Evolutionary conservation across 2,113 vertebrate genomes (phyloP), one percentile per base, ranked within the genome.

Genomic region (Athene cunicularia): DNA sequence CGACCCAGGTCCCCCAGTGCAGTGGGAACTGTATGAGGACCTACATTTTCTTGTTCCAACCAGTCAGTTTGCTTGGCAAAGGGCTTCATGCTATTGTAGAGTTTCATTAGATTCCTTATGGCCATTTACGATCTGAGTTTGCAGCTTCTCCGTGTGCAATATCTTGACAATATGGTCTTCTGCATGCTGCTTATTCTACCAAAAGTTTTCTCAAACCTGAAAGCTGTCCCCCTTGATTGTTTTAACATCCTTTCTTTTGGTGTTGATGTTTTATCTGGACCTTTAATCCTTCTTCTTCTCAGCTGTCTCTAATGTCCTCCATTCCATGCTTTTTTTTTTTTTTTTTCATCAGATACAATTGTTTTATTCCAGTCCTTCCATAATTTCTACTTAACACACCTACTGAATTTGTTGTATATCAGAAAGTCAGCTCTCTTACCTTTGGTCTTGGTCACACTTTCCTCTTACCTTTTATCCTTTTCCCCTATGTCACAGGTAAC

Each of bases 61-160:
- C 27, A 63, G 20, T 52, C 39, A 23, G 21, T 49, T 19, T 28
- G 5, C 32, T 73, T 32, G 59, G 18, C 16, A 59, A 75, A 59
- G 6, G 9, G 23, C 19, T 21, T 3, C 16, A 10, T 22, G 21
- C 0, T 68, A 7, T 9, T 43, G 8, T 6, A 63, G 23, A 4
- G 7, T 71, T 24, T 60, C 58, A 10, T 37, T 39, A 77, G 50
- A 88, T 49, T 80, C 58, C 28, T 58, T 71, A 62, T 7, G 19
- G 24, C 8, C 56, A 13, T 67, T 58, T 41, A 53, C 50, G 2
- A 68, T 14, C 30, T 8, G n/a, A 84, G 16, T 64, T 59, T 59
- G 14, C 12, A 33, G 35, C 27, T 66, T 71, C 33, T 30, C 14
- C 12, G 8, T 32, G 14, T 43, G 24, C 23, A 68, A 11, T 11